Percentiles rank a stretch among this genome's conserved stretches.
Evolutionary conservation across 2,113 vertebrate genomes (phyloP).

Genomic region (Nycticryphes semicollaris): DNA sequence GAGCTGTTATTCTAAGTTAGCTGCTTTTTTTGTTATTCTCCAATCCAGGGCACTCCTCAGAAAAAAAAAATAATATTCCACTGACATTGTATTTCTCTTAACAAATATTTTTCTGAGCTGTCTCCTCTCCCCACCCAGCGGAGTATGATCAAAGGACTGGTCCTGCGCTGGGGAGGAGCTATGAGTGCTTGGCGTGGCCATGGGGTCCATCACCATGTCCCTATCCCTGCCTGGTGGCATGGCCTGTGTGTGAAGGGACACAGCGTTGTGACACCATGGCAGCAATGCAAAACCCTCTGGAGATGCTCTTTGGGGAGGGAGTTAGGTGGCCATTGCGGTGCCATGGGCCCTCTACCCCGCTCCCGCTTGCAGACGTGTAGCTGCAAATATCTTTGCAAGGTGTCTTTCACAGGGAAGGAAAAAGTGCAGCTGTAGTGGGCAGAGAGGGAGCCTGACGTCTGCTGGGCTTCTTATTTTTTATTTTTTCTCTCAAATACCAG

Average conservation of each 20-base stretch:
- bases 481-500: background rate
- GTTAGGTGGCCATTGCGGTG: accelerated
- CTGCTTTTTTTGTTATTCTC: background rate
- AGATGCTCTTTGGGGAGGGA: background rate
- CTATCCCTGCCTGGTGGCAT: background rate
- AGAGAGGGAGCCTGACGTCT: background rate
- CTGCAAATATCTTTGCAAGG: background rate
- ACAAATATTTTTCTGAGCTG: conserved; percentile 7
- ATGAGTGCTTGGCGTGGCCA: accelerated
- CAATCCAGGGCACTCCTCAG: background rate
- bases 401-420: background rate
- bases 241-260: background rate
- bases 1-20: conserved; percentile 52
- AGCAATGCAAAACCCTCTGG: background rate
- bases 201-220: background rate
- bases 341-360: background rate
- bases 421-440: accelerated
- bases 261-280: background rate
- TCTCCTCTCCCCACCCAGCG: background rate
- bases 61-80: background rate
- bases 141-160: background rate
- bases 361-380: accelerated
- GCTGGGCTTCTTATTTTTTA: background rate
- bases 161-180: background rate
- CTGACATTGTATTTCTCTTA: background rate